Conservation (phyloP, 2,888 invertebrate genomes). For the Ptychoptera contaminata region DNA sequence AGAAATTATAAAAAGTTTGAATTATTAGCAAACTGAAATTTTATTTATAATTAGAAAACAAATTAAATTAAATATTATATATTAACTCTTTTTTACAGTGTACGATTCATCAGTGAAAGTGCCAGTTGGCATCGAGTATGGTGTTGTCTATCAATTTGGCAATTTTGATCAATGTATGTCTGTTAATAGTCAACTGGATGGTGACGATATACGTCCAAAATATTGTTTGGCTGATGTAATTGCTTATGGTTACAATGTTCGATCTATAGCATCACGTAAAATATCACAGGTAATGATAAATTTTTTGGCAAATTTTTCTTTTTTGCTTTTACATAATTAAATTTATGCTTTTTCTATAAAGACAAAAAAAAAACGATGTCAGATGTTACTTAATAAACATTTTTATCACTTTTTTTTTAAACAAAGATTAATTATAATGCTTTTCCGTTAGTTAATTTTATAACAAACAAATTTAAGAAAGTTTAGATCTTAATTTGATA, state of each 20-base stretch:
- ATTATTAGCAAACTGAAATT: too few relatives aligned
- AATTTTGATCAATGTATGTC: constrained; percentile 57
- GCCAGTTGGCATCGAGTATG: constrained; percentile 48
- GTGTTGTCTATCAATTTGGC: constrained; percentile 52
- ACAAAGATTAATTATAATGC: too few relatives aligned
- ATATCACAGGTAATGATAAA: constrained; percentile 8
- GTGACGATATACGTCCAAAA: constrained; percentile 27
- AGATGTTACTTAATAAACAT: too few relatives aligned
- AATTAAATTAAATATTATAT: constrained; percentile 2
- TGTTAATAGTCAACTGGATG: constrained; percentile 28
- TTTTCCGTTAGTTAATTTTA: too few relatives aligned
- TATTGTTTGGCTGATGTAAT: constrained; percentile 47
- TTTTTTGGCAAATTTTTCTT: not conserved
- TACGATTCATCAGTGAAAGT: constrained; percentile 58
- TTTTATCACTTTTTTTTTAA: too few relatives aligned
- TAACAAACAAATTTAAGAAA: too few relatives aligned
- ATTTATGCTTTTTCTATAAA: too few relatives aligned
- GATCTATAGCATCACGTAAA: constrained; percentile 8
- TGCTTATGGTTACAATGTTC: constrained; percentile 19
- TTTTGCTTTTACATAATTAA: not conserved
- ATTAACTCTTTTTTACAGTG: constrained; percentile 34
- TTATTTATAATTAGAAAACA: too few relatives aligned
- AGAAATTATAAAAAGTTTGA: too few relatives aligned
- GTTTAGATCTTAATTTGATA: too few relatives aligned
- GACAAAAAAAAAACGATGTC: too few relatives aligned